These are phyloP conservation scores for Paramuricea clavata DNA, from an alignment of 92 coral and sea anemone genomes.

Conservation along the genomic window DNA sequence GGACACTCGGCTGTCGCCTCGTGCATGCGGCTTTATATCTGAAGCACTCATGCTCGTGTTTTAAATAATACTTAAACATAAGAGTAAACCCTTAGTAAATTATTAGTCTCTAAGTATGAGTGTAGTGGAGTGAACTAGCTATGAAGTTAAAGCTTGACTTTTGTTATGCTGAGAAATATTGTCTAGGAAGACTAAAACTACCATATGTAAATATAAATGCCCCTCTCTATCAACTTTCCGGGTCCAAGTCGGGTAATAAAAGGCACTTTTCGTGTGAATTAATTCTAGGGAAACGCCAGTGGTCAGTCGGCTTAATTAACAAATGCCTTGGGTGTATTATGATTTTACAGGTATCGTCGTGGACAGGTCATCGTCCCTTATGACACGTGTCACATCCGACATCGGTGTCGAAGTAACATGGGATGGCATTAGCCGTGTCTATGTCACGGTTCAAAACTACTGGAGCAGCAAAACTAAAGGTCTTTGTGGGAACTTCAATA, in stretches of 20 bases:
- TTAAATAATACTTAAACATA: too few species aligned
- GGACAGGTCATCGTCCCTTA: constrained; percentile 61
- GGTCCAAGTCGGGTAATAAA: too few species aligned
- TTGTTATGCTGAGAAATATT: neutral
- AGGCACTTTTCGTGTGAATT: too few species aligned
- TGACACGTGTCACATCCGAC: constrained; percentile 69
- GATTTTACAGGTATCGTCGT: constrained; percentile 55
- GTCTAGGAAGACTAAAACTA: constrained; percentile 63
- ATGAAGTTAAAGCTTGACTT: too few species aligned
- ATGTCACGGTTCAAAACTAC: constrained; percentile 65
- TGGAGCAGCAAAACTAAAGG: constrained; percentile 70
- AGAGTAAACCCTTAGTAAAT: too few species aligned
- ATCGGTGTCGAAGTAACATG: constrained; percentile 72
- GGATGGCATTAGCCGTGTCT: constrained; percentile 79
- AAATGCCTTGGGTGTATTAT: neutral
- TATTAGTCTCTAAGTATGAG: too few species aligned
- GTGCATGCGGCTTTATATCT: too few species aligned
- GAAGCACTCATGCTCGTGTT: too few species aligned
- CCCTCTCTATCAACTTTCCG: neutral
- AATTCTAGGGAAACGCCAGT: too few species aligned
- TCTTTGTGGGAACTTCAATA: constrained; percentile 58
- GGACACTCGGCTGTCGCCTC: too few species aligned
- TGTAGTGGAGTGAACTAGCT: too few species aligned
- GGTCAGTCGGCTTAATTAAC: too few species aligned
- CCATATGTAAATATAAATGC: constrained; percentile 53